Percentiles rank a stretch among this genome's conserved stretches.
phyloP scores from a whole-genome alignment of 2,113 vertebrate species.

The Tor tambroides region DNA sequence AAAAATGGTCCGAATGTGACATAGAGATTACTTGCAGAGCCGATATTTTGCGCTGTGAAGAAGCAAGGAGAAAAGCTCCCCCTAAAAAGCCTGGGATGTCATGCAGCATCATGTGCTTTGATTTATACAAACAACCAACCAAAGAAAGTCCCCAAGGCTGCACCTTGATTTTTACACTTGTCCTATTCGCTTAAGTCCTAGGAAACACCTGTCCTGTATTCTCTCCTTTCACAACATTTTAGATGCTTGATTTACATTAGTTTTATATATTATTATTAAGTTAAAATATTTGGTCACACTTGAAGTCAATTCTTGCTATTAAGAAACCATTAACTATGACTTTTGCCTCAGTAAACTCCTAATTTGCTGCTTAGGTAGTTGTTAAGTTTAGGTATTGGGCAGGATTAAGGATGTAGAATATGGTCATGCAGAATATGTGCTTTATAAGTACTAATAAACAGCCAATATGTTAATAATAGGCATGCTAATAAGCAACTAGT shows the following conservation, averaged over 20 bases:
- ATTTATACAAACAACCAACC: conserved; percentile 53
- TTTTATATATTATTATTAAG: not conserved
- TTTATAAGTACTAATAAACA: no score
- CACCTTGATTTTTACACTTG: conserved; percentile 17
- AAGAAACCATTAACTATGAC: no score
- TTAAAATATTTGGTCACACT: no score
- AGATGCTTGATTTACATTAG: not conserved
- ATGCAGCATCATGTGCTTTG: conserved; percentile 48
- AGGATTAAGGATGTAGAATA: no score
- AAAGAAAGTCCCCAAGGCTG: conserved; percentile 20
- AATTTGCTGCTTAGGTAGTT: no score
- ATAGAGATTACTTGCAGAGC: conserved; percentile 68
- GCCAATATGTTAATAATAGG: no score
- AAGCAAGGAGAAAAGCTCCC: conserved; percentile 45
- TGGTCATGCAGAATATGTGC: no score
- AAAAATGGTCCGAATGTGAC: conserved; percentile 68
- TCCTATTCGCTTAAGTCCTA: not conserved
- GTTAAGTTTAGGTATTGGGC: no score
- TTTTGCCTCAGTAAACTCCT: no score
- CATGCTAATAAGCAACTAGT: no score
- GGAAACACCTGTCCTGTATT: not conserved
- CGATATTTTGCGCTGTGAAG: conserved; percentile 56
- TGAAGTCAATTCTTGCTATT: no score
- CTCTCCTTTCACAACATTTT: not conserved
- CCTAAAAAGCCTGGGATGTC: conserved; percentile 43